Base-by-base conservation (phyloP, 2,797 vertebrate species). In the Epinephelus malabaricus region DNA sequence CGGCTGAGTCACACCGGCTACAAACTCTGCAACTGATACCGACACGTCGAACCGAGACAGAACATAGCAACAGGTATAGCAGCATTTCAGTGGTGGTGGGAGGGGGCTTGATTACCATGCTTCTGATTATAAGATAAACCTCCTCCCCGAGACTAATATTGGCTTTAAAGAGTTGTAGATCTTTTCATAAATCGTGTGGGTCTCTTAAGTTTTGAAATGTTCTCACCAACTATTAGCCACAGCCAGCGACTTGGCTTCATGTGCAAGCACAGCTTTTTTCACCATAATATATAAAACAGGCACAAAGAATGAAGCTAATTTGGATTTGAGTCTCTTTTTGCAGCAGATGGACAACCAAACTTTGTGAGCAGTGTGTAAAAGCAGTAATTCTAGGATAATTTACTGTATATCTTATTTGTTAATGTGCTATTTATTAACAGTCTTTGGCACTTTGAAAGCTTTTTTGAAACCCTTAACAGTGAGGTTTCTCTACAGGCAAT, bases 1-100 rank as follows among this genome's bases (percentile, higher is more conserved):
- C 95, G 97, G 97, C 92, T 99, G 94, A 98, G 81, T 71, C 63
- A 25, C 45, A 11, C 14, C 0, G 2, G 38, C 54, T 21, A 2
- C 15, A 68, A 54, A 65, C 49, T 66, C 56, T 40, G 21, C 21
- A 30, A 60, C 2, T 66, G 76, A 86, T 73, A 62, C 66, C 3
- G 34, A 85, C 2, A 30, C 72, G 72, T 72, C 59, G 54, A 89
- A 86, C 65, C 13, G 27, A 79, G 84, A 86, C 59, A 54, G 80
- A 85, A 61, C 49, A 81, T 90, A 92, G 82, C 89, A 83, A 86
- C 86, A 86, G 78, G 81, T 79, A 89, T 88, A 83, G 87, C 91
- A 91, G 87, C 76, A 85, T 86, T 92, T 93, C 79, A 80, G 87
- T 89, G 51, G 55, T 83, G 68, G 47, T 25, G 10, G 23, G 15